phyloP scores from a whole-genome alignment of 2,888 invertebrate genomes.

The Athalia rosae region DNA sequence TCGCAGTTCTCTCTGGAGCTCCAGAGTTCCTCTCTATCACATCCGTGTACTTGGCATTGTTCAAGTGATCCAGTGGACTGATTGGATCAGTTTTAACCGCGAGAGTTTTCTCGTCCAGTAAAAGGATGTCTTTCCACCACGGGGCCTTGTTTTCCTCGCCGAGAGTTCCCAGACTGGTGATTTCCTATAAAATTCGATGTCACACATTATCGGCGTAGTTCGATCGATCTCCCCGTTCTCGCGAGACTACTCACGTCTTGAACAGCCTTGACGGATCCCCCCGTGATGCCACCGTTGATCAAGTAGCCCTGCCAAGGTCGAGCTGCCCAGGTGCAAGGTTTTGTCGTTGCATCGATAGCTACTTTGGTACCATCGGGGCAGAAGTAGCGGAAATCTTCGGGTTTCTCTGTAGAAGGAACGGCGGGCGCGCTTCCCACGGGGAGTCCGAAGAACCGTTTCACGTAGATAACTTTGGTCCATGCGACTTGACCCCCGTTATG shows the following conservation, averaged over 20 bases:
- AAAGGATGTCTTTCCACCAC: constrained; percentile 76
- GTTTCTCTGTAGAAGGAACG: constrained; percentile 78
- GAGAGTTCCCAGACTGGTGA: constrained; percentile 65
- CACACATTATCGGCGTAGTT: not conserved
- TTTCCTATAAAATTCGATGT: constrained; percentile 55
- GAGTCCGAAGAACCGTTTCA: constrained; percentile 86
- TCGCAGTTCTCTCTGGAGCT: constrained; percentile 79
- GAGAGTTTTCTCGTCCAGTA: constrained; percentile 78
- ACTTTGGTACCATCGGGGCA: constrained; percentile 86
- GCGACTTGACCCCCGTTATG: constrained; percentile 90
- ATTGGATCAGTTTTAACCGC: constrained; percentile 81
- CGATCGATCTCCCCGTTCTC: not conserved
- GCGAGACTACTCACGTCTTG: constrained; percentile 58
- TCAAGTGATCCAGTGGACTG: constrained; percentile 78
- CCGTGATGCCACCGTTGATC: constrained; percentile 78
- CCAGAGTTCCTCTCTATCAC: constrained; percentile 85
- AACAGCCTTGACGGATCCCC: constrained; percentile 57
- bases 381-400: constrained; percentile 83
- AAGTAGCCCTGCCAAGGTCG: constrained; percentile 90
- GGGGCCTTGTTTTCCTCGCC: constrained; percentile 71
- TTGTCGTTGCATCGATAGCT: constrained; percentile 78
- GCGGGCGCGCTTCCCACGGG: constrained; percentile 79
- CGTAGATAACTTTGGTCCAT: constrained; percentile 88
- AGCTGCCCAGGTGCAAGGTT: constrained; percentile 87
- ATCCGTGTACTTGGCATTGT: constrained; percentile 81